Evolutionary conservation across 2,888 invertebrate genomes (phyloP).

Genomic region (Vannuccia rotundouncinata): DNA sequence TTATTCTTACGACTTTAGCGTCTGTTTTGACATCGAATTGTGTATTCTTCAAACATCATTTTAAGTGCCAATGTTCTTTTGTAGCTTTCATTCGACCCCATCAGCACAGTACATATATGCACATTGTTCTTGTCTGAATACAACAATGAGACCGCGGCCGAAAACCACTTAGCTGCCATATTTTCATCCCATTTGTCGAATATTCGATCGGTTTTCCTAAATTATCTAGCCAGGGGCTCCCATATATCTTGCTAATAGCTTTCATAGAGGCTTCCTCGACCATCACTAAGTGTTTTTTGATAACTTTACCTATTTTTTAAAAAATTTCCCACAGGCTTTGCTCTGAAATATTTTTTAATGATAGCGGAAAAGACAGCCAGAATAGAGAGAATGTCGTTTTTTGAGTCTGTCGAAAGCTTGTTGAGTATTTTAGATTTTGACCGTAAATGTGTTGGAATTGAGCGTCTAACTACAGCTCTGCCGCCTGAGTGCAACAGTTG

Average conservation of each 20-base stretch:
- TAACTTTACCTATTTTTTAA: neutral
- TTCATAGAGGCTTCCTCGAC: neutral
- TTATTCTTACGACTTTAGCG: no score
- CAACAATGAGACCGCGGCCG: no score
- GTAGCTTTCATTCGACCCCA: no score
- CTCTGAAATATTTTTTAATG: neutral
- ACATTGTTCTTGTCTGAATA: no score
- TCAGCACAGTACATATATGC: no score
- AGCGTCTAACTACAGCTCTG: no score
- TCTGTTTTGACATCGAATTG: no score
- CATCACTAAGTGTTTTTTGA: neutral
- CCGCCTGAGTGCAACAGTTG: no score
- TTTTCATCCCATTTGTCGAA: neutral
- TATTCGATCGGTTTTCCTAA: neutral
- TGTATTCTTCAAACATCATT: no score
- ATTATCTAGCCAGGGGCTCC: neutral
- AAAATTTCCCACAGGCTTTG: neutral
- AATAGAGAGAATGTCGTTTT: no score
- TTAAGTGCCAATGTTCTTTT: no score
- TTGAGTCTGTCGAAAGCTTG: neutral
- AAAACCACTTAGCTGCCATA: neutral
- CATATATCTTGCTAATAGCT: neutral
- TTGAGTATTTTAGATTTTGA: neutral
- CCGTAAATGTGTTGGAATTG: neutral
- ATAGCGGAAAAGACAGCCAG: neutral